Conservation (phyloP, 2,888 invertebrate species). For the Drepana falcataria region DNA sequence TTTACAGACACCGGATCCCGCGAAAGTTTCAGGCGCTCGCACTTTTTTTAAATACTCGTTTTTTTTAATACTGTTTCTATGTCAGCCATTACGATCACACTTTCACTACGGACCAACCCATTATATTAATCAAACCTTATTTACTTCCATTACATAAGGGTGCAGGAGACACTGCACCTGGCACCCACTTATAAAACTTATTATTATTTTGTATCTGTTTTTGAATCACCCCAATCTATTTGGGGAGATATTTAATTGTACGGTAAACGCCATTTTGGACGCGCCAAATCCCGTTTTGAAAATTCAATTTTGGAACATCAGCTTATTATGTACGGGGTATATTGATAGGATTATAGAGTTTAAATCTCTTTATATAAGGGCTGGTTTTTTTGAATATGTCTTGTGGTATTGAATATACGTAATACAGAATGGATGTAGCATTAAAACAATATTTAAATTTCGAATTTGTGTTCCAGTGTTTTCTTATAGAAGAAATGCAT, state of each 20-base stretch:
- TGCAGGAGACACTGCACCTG: slow-evolving; percentile 43
- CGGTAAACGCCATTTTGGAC: slow-evolving; percentile 72
- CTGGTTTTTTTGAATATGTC: slow-evolving; percentile 1
- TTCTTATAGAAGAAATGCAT: no score
- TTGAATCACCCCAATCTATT: slow-evolving; percentile 66
- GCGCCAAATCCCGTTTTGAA: slow-evolving; percentile 53
- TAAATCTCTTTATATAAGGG: neutral
- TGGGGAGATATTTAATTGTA: slow-evolving; percentile 71
- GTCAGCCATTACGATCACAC: neutral
- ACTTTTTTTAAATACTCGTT: neutral
- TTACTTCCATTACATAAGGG: slow-evolving; percentile 54
- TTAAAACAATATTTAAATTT: neutral
- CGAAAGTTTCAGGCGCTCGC: no score
- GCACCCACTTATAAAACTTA: slow-evolving; percentile 59
- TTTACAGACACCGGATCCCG: no score
- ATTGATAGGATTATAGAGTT: slow-evolving; percentile 1
- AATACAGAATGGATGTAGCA: no score
- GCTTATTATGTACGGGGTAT: slow-evolving; percentile 13
- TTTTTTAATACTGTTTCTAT: neutral
- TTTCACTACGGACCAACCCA: neutral
- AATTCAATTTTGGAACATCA: slow-evolving; percentile 8
- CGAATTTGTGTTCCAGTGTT: neutral
- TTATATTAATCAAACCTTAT: slow-evolving; percentile 52
- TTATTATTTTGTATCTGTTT: slow-evolving; percentile 78
- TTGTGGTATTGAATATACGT: neutral